Evolutionary conservation across 1,140 invertebrate species (phyloP), one percentile per base, ranked within the genome.

Genomic region (Megalonaias nervosa): DNA sequence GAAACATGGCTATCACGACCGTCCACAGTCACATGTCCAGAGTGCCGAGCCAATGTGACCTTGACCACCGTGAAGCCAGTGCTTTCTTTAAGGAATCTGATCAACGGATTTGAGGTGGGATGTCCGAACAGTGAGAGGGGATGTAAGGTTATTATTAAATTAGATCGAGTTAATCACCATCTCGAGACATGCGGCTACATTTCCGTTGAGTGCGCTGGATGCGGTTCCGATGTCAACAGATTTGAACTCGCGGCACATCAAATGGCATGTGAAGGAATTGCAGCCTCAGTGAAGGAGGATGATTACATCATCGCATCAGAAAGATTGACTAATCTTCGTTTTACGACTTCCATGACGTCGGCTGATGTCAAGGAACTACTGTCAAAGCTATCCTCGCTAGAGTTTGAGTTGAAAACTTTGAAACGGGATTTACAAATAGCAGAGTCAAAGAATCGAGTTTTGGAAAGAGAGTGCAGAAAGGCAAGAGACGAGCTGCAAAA

Each of bases 71-170:
- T 83, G n/a, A 88, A 83, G 64, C 88, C 87, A 2, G 84, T 89
- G 3, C 76, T 86, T 14, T 83, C 86, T 26, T 62, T 90, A 17
- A 83, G 89, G 17, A 90, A 89, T 78, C 84, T 89, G 11, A 87
- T 90, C 12, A 83, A 85, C 55, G 83, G 84, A 23, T 82, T 89
- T 71, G 82, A 88, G 31, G 85, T 86, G 16, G 73, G 75, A 19
- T 89, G 87, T 75, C 79, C 83, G 14, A 65, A 86, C 64, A 77
- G 67, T 26, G 75, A 82, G 9, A 80, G 85, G 13, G 89, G 89
- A 12, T 90, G 89, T 74, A 81, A 84, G 61, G 81, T 78, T 14
- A 75, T 86, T 38, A 26, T 87, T 0, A 87, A 82, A 67, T 73
- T 90, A 6, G 89, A 90, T 55, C 60, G 71, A 13, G 38, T 86